A percentile compares a stretch with the other conserved stretches of the same genome.
Conservation (phyloP, 2,797 vertebrate genomes). For the Nothura maculosa region DNA sequence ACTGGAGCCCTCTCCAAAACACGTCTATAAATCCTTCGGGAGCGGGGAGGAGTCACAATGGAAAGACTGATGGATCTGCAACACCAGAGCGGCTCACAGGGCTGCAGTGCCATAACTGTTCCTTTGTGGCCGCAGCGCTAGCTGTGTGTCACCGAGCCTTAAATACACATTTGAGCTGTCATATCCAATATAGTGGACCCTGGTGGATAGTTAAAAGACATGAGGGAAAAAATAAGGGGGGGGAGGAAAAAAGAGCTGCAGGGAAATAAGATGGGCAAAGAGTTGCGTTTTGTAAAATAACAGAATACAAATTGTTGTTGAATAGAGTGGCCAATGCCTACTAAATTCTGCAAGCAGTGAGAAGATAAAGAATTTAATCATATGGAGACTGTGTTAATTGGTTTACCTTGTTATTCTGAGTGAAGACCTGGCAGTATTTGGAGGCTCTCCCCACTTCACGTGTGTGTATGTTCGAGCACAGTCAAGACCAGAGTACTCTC, state of each 20-base stretch:
- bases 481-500: conserved; percentile 38
- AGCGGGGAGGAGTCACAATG: not conserved
- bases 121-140: not conserved
- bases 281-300: not conserved
- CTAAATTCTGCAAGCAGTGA: not conserved
- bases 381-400: not conserved
- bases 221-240: not conserved
- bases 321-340: not conserved
- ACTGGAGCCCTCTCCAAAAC: conserved; percentile 64
- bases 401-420: conserved; percentile 7
- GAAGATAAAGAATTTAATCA: conserved; percentile 42
- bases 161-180: conserved; percentile 48
- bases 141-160: conserved; percentile 33
- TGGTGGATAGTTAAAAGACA: conserved; percentile 52
- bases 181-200: conserved; percentile 24
- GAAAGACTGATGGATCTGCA: conserved; percentile 56
- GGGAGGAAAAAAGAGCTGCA: not conserved
- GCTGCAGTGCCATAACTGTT: conserved; percentile 2
- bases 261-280: not conserved
- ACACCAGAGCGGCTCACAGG: not conserved
- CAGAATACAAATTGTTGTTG: not conserved
- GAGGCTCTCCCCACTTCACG: conserved; percentile 12
- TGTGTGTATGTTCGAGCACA: not conserved
- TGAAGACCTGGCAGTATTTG: conserved; percentile 3
- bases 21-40: conserved; percentile 32